Percentiles rank a stretch among this genome's conserved stretches.
Conservation (phyloP, 1,140 invertebrate genomes). For the Leptinotarsa undecemlineata region DNA sequence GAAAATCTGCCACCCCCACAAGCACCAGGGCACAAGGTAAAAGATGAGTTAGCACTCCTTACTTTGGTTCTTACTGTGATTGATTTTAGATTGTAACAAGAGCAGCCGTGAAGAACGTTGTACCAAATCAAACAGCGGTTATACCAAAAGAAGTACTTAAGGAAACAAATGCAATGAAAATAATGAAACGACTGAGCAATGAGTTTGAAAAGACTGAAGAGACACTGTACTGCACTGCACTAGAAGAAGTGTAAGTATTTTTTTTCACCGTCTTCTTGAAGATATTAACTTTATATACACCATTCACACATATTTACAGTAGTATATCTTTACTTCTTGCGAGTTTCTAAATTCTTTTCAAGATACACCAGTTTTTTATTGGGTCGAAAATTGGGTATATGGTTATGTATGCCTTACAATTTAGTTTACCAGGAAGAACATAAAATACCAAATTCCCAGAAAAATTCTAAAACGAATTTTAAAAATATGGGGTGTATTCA, state of each 20-base stretch:
- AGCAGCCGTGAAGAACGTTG: slow-evolving; percentile 51
- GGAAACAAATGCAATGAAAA: slow-evolving; percentile 53
- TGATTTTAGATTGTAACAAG: slow-evolving; percentile 57
- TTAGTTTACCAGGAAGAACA: no score
- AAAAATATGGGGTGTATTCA: no score
- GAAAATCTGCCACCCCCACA: slow-evolving; percentile 52
- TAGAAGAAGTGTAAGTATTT: slow-evolving; percentile 68
- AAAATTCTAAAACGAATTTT: no score
- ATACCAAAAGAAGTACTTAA: slow-evolving; percentile 58
- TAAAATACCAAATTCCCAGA: no score
- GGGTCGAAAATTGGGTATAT: no score
- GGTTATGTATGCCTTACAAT: no score
- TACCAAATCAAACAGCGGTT: slow-evolving; percentile 59
- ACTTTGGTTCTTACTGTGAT: not conserved
- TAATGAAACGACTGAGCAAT: slow-evolving; percentile 61
- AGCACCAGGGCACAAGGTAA: slow-evolving; percentile 55
- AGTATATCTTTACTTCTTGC: no score
- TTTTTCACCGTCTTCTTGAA: not conserved
- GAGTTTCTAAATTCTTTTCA: no score
- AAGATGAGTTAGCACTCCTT: not conserved
- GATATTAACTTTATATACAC: not conserved
- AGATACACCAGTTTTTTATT: no score
- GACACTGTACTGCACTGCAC: slow-evolving; percentile 73
- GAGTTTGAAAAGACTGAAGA: slow-evolving; percentile 63
- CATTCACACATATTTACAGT: no score